Percentiles rank a stretch among this genome's conserved stretches.
Evolutionary conservation across 2,797 vertebrate genomes (phyloP).

Genomic region (Ispidina lecontei): DNA sequence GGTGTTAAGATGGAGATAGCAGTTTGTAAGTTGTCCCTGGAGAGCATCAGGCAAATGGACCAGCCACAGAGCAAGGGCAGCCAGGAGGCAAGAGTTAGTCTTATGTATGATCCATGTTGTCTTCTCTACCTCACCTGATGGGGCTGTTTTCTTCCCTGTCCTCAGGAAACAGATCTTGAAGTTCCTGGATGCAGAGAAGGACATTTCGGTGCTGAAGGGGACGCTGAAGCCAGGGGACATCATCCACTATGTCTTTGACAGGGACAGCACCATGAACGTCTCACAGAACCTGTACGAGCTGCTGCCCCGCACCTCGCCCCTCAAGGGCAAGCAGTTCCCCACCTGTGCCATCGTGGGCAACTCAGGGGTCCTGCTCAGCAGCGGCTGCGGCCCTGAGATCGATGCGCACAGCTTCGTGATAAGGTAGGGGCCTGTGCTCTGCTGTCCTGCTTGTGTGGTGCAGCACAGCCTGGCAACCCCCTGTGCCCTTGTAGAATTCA

Average conservation of each 20-base stretch:
- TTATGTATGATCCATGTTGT: accelerated
- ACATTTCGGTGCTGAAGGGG: conserved; percentile 95
- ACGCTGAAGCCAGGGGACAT: conserved; percentile 92
- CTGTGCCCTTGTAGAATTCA: accelerated
- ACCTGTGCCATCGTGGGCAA: conserved; percentile 95
- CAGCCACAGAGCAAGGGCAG: neutral
- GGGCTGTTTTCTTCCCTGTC: neutral
- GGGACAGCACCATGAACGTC: conserved; percentile 94
- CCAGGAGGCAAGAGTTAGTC: neutral
- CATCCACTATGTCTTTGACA: conserved; percentile 95
- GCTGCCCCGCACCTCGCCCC: conserved; percentile 88
- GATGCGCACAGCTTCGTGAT: conserved; percentile 94
- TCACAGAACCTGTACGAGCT: conserved; percentile 93
- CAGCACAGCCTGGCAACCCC: neutral
- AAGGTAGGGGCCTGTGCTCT: conserved; percentile 73
- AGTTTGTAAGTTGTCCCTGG: neutral
- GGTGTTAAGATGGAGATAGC: accelerated
- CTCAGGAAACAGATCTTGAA: conserved; percentile 91
- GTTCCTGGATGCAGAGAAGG: conserved; percentile 94
- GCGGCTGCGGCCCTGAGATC: conserved; percentile 91
- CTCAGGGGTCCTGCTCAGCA: conserved; percentile 93
- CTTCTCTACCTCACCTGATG: neutral
- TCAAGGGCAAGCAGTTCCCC: conserved; percentile 91
- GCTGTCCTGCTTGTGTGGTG: neutral
- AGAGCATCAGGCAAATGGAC: neutral